Percentiles rank a stretch among this genome's conserved stretches.
These are phyloP conservation scores for Ectropis crepuscularia DNA, from an alignment of 2,888 invertebrate species.

Conservation along the genomic window DNA sequence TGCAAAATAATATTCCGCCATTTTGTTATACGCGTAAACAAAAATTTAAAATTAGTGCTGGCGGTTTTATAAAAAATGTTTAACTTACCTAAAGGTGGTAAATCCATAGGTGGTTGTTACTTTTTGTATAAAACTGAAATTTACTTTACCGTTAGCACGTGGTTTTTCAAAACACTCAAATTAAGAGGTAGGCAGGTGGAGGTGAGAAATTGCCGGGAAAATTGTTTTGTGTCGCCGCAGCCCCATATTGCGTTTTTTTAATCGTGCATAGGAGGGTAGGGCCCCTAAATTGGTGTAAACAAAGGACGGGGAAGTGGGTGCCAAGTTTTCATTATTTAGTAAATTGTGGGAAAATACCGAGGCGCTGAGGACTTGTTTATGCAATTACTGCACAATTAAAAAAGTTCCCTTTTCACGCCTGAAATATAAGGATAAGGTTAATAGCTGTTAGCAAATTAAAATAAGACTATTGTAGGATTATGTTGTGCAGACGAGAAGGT, in stretches of 20 bases:
- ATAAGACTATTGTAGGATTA: no score
- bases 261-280: slow-evolving; percentile 42
- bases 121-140: slow-evolving; percentile 20
- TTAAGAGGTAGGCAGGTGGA: slow-evolving; percentile 40
- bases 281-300: slow-evolving; percentile 23
- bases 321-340: slow-evolving; percentile 16
- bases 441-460: no score
- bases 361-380: slow-evolving; percentile 8
- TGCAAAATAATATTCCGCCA: no score
- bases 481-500: no score
- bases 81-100: background rate
- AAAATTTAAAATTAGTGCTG: no score
- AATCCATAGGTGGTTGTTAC: no score
- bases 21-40: no score
- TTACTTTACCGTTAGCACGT: slow-evolving; percentile 8
- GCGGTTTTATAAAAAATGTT: no score
- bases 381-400: slow-evolving; percentile 8
- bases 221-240: slow-evolving; percentile 51
- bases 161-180: slow-evolving; percentile 43
- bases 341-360: slow-evolving; percentile 2
- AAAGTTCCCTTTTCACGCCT: background rate
- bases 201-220: slow-evolving; percentile 50
- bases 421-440: no score
- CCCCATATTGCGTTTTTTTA: slow-evolving; percentile 44
- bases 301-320: background rate